These are phyloP conservation scores for Micromys minutus DNA, from an alignment of 2,113 vertebrate genomes.

Conservation along the genomic window DNA sequence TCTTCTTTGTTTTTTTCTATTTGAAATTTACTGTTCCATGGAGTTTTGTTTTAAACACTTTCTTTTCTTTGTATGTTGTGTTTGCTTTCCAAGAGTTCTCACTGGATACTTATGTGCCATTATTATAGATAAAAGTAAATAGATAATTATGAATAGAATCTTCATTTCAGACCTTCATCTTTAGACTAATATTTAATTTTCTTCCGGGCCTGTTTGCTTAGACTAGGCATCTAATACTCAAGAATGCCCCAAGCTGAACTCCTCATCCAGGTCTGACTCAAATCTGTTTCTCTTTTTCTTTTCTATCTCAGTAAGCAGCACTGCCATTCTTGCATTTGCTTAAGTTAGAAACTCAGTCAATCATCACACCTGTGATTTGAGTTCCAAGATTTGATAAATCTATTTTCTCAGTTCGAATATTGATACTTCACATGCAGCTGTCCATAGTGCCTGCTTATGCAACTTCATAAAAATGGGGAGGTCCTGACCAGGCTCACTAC, in stretches of 20 bases:
- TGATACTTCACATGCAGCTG: background rate
- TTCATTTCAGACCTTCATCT: background rate
- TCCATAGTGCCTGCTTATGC: background rate
- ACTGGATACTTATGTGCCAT: background rate
- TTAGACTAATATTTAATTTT: background rate
- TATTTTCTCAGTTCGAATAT: background rate
- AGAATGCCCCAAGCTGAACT: background rate
- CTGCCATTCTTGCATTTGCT: background rate
- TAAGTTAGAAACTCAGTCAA: constrained; percentile 17
- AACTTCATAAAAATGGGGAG: background rate
- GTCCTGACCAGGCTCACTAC: background rate
- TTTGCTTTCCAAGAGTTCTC: background rate
- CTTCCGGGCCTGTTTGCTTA: background rate
- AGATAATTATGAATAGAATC: background rate
- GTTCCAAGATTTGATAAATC: background rate
- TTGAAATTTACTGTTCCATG: constrained; percentile 8
- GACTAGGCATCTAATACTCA: background rate
- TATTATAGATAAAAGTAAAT: background rate
- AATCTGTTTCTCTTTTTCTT: background rate
- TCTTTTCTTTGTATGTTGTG: background rate
- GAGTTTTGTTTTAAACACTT: background rate
- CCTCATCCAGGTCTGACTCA: background rate
- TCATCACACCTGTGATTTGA: constrained; percentile 30
- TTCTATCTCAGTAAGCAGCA: background rate
- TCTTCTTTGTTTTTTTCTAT: background rate